A percentile compares a stretch with the other conserved stretches of the same genome.
Evolutionary conservation across 2,113 vertebrate species (phyloP).

Genomic region (Myrmophylax atrothorax): DNA sequence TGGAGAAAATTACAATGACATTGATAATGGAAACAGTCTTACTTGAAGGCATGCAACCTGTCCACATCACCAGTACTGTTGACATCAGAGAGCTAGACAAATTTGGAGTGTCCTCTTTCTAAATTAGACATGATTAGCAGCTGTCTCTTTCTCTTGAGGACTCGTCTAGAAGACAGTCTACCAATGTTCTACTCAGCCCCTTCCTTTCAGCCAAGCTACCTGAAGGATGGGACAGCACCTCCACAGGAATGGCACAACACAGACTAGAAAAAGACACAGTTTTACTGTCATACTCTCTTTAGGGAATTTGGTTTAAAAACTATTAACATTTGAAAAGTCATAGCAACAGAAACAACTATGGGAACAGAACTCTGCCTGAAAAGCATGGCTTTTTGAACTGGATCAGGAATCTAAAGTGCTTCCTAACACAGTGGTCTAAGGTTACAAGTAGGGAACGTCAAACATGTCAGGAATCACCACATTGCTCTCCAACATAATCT

Average conservation of each 20-base stretch:
- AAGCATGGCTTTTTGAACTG: background rate
- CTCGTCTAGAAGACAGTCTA: background rate
- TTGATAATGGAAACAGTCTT: background rate
- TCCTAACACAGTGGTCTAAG: background rate
- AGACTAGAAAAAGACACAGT: background rate
- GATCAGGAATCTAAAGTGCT: slow-evolving; percentile 24
- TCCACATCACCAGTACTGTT: background rate
- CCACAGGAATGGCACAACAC: background rate
- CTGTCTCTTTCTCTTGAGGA: background rate
- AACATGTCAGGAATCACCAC: slow-evolving; percentile 35
- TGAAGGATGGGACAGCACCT: background rate
- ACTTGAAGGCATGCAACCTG: background rate
- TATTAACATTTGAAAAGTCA: background rate
- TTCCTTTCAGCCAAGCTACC: background rate
- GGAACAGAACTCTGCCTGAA: background rate
- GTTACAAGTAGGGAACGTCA: slow-evolving; percentile 39
- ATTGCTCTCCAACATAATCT: background rate
- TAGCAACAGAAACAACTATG: background rate
- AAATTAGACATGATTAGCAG: background rate
- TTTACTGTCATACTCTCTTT: background rate
- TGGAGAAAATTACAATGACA: background rate
- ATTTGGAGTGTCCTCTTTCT: background rate
- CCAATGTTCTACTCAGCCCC: background rate
- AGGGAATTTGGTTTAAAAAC: background rate
- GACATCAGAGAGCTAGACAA: background rate